Evolutionary conservation across 1,140 invertebrate species (phyloP).

Genomic region (Drosophila kurseongensis): DNA sequence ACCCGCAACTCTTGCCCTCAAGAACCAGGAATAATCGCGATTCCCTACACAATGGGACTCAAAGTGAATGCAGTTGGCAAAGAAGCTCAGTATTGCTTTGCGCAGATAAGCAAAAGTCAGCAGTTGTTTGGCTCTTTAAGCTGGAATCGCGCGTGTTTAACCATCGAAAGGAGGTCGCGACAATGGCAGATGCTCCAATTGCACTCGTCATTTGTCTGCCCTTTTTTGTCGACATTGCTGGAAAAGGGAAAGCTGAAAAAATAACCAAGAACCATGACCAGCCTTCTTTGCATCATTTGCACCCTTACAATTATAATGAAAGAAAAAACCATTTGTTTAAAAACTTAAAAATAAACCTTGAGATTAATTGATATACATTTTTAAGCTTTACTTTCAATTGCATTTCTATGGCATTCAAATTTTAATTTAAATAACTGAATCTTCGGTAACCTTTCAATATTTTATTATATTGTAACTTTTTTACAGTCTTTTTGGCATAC

Average conservation of each 20-base stretch:
- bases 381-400: not conserved
- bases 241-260: not conserved
- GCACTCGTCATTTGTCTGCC: slow-evolving; percentile 60
- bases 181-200: slow-evolving; percentile 65
- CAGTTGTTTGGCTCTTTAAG: slow-evolving; percentile 45
- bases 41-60: slow-evolving; percentile 20
- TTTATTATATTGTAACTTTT: too few species aligned
- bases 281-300: not conserved
- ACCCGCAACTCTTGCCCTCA: not conserved
- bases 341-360: not conserved
- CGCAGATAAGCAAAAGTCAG: slow-evolving; percentile 58
- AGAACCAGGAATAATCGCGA: not conserved
- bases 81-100: slow-evolving; percentile 60
- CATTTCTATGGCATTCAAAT: not conserved
- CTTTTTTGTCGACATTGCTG: slow-evolving; percentile 28
- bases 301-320: slow-evolving; percentile 4
- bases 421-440: too few species aligned
- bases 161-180: slow-evolving; percentile 39
- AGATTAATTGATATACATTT: too few species aligned
- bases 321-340: not conserved
- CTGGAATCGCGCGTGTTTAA: slow-evolving; percentile 46
- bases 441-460: too few species aligned
- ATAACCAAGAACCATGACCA: not conserved
- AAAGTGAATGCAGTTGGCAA: slow-evolving; percentile 58
- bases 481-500: too few species aligned